phyloP scores from a whole-genome alignment of 2,113 vertebrate species.

The Mola mola region DNA sequence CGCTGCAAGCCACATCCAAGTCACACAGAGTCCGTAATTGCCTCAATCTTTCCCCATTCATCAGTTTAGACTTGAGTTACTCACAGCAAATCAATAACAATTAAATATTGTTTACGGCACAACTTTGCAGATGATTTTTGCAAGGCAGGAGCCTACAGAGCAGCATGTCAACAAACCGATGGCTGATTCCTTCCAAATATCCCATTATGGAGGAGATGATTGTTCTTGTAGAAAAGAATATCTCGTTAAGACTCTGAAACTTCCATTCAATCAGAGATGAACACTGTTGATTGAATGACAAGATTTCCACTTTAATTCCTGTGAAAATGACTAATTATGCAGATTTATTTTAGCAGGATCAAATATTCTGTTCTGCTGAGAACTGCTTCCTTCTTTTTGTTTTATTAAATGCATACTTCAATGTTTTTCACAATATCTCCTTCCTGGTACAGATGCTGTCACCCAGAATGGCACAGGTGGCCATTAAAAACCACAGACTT shows the following conservation, averaged over 20 bases:
- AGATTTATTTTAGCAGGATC: conserved; percentile 14
- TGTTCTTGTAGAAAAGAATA: conserved; percentile 10
- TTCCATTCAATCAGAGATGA: conserved; percentile 15
- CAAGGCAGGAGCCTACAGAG: conserved; percentile 25
- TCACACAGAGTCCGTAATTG: conserved; percentile 52
- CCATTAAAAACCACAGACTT: no score
- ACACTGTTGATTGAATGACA: conserved; percentile 11
- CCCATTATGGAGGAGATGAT: conserved; percentile 6
- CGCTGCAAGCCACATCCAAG: conserved; percentile 37
- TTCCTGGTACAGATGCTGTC: no score
- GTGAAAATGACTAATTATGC: conserved; percentile 22
- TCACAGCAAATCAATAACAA: conserved; percentile 65
- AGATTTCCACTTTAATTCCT: conserved; percentile 13
- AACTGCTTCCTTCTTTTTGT: background rate
- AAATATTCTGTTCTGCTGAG: conserved; percentile 14
- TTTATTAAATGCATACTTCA: no score
- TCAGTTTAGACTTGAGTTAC: conserved; percentile 22
- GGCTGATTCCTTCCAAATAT: conserved; percentile 18
- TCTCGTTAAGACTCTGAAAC: conserved; percentile 15
- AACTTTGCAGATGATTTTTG: conserved; percentile 6
- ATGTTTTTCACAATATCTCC: no score
- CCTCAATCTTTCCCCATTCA: conserved; percentile 46
- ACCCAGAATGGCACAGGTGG: no score
- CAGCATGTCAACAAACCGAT: conserved; percentile 21
- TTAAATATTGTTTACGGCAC: conserved; percentile 56